phyloP scores from a whole-genome alignment of 2,888 invertebrate genomes.

The Drosophila leonis region DNA sequence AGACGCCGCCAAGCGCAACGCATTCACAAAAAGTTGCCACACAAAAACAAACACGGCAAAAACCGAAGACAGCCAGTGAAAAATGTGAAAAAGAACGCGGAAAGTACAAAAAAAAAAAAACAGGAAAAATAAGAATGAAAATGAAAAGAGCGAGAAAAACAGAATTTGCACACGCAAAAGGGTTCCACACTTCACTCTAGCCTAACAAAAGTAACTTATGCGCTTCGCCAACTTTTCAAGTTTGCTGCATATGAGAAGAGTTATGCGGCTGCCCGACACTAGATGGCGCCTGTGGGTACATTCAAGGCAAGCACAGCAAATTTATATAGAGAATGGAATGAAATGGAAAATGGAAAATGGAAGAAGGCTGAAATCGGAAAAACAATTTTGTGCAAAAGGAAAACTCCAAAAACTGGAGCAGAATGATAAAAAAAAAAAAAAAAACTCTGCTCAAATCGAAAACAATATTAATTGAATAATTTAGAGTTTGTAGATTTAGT shows the following conservation, averaged over 20 bases:
- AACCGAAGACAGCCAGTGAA: slow-evolving; percentile 21
- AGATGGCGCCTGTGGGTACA: slow-evolving; percentile 57
- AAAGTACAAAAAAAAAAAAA: background rate
- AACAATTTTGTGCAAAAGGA: background rate
- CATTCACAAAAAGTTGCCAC: slow-evolving; percentile 22
- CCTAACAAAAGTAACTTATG: slow-evolving; percentile 76
- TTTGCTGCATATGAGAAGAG: slow-evolving; percentile 84
- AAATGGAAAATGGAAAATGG: background rate
- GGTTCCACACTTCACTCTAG: slow-evolving; percentile 6
- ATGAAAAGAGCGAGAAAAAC: slow-evolving; percentile 11
- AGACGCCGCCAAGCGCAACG: slow-evolving; percentile 18
- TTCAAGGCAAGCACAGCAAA: slow-evolving; percentile 72
- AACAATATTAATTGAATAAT: background rate
- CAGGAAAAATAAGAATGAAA: background rate
- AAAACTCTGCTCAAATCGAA: background rate
- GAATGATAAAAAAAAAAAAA: background rate
- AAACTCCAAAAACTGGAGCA: background rate
- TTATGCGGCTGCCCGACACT: slow-evolving; percentile 82
- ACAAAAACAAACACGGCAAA: slow-evolving; percentile 15
- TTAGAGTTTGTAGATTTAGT: background rate
- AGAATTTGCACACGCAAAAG: slow-evolving; percentile 17
- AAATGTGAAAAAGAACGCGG: slow-evolving; percentile 19
- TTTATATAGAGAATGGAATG: background rate
- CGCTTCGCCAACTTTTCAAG: slow-evolving; percentile 83
- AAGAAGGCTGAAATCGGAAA: background rate